Evolutionary conservation across 2,113 vertebrate genomes (phyloP), one percentile per base, ranked within the genome.

Genomic region (Rallus limicola): DNA sequence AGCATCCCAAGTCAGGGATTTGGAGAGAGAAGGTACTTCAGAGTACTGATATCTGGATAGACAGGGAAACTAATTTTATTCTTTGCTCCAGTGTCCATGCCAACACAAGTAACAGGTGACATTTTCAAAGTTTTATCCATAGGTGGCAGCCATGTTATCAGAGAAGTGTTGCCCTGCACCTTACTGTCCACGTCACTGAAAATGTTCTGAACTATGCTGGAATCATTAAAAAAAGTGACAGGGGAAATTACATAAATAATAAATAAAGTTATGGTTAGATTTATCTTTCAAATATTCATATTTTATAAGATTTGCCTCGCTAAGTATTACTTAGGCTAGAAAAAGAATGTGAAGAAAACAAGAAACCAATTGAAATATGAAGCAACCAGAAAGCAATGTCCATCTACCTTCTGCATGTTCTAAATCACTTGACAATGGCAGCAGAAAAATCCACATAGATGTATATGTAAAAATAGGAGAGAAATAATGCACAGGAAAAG

Each of bases 141-240:
- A 71, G 52, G 40, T 81, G 71, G 25, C 42, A 70, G 7, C 6
- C 31, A 20, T 52, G 71, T 58, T 67, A 4, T 38, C 6, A 44
- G 24, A 36, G 26, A 46, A 12, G 9, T 0, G 0, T 34, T 53
- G 40, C 5, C 17, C 44, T 79, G 13, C 15, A 24, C 7, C 40
- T 71, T 63, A 69, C n/a, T 58, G 21, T 55, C 16, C 44, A 48
- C 10, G 44, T 65, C 34, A 71, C 33, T 63, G 55, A 88, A 59
- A 71, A n/a, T 5, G 0, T 38, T 42, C 36, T 42, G 46, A 78
- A 68, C 31, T 79, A 52, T 80, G 13, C n/a, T 34, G 38, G 26
- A 70, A 77, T 76, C 28, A 56, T 65, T 16, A 75, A 48, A 28
- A 53, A 78, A 60, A 19, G 5, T 11, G 33, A 16, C 24, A 70